phyloP scores from a whole-genome alignment of 2,797 vertebrate species.

The Percopsis omiscomaycus region DNA sequence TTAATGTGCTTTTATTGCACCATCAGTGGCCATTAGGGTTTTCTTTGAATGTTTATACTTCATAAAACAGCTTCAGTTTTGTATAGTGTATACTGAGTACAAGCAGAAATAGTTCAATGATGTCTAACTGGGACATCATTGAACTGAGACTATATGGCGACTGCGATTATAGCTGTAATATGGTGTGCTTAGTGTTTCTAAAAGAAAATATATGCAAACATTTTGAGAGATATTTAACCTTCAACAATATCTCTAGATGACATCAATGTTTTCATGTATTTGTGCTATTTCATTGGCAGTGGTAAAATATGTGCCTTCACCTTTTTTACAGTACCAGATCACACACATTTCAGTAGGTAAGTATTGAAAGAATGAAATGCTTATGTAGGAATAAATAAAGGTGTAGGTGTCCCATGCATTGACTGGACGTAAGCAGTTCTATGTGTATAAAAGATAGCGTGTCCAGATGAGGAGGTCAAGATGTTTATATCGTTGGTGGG shows the following conservation, averaged over 20 bases:
- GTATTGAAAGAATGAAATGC: too few species aligned
- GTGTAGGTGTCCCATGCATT: too few species aligned
- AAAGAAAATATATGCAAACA: too few species aligned
- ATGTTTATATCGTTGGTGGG: constrained; percentile 21
- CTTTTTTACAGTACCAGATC: too few species aligned
- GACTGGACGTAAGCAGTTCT: background rate
- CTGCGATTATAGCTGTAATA: constrained; percentile 7
- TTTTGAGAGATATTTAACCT: too few species aligned
- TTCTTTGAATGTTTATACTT: constrained; percentile 43
- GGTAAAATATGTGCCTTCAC: too few species aligned
- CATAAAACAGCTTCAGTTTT: constrained; percentile 39
- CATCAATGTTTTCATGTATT: background rate
- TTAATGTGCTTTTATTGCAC: constrained; percentile 54
- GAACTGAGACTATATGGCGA: constrained; percentile 32
- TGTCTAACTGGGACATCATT: constrained; percentile 12
- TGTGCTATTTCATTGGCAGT: background rate
- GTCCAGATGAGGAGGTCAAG: constrained; percentile 39
- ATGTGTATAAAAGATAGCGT: constrained; percentile 13
- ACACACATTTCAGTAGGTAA: too few species aligned
- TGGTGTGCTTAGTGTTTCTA: too few species aligned
- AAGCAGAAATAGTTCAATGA: constrained; percentile 15
- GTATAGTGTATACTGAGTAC: background rate
- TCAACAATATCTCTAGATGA: background rate
- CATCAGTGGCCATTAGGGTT: constrained; percentile 51
- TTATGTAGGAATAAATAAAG: too few species aligned